Conservation (phyloP, 1,140 invertebrate species). For the Ceratina calcarata region DNA sequence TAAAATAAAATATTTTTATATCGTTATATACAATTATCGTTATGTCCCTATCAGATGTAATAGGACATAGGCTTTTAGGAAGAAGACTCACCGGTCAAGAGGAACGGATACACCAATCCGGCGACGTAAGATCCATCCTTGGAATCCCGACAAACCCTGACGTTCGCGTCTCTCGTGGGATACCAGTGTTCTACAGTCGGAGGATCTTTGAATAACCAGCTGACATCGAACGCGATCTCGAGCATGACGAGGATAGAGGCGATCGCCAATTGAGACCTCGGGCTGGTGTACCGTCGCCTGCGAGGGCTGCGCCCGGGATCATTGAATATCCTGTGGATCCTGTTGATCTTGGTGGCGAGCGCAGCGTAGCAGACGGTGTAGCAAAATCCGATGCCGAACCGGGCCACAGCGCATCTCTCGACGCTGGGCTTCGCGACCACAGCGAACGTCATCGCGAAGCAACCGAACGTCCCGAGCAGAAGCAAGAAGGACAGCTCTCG, state of each 20-base stretch:
- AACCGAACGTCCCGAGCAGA: slow-evolving; percentile 79
- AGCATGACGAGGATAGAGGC: slow-evolving; percentile 80
- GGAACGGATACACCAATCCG: slow-evolving; percentile 81
- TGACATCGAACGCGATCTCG: slow-evolving; percentile 80
- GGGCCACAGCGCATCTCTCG: slow-evolving; percentile 79
- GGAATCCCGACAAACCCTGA: slow-evolving; percentile 80
- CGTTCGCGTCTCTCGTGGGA: slow-evolving; percentile 74
- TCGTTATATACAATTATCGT: no score
- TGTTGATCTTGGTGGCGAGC: slow-evolving; percentile 83
- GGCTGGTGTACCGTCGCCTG: slow-evolving; percentile 79
- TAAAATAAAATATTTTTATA: no score
- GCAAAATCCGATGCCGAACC: slow-evolving; percentile 82
- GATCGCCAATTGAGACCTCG: slow-evolving; percentile 81
- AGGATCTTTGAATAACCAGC: slow-evolving; percentile 80
- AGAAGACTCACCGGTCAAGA: slow-evolving; percentile 76
- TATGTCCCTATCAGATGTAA: background rate
- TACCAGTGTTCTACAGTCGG: slow-evolving; percentile 76
- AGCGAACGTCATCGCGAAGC: slow-evolving; percentile 82
- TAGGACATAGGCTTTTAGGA: no score
- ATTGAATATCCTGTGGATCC: slow-evolving; percentile 83
- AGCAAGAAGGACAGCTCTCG: slow-evolving; percentile 76
- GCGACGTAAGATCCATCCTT: slow-evolving; percentile 81
- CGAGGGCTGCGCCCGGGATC: slow-evolving; percentile 68
- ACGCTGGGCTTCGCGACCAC: slow-evolving; percentile 80
- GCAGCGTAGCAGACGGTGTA: slow-evolving; percentile 83